Conservation (phyloP, 2,113 vertebrate genomes). For the Nycticorax nycticorax region DNA sequence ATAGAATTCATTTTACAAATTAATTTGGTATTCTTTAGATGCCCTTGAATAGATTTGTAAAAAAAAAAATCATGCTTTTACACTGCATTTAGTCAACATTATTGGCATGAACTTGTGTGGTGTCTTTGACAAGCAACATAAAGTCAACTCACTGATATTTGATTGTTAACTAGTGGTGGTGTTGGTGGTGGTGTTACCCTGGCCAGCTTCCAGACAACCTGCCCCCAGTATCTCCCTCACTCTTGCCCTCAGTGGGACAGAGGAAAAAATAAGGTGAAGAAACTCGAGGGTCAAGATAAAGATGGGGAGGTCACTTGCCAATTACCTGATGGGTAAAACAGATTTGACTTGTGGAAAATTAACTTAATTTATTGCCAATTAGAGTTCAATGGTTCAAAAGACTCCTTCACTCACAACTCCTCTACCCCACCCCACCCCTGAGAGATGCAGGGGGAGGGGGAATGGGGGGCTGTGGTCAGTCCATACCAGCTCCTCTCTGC, state of each 20-base stretch:
- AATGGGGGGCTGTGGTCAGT: rapidly evolving
- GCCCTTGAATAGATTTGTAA: not conserved
- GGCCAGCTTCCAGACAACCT: not conserved
- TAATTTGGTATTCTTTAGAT: not conserved
- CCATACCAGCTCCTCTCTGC: not conserved
- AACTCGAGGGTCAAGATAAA: not conserved
- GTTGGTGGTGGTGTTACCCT: not conserved
- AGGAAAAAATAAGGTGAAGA: not conserved
- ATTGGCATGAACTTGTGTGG: not conserved
- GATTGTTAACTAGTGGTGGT: not conserved
- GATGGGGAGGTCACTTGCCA: not conserved
- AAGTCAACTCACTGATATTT: not conserved
- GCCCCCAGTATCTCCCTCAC: not conserved
- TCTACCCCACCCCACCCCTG: no score
- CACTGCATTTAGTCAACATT: not conserved
- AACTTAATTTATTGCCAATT: not conserved
- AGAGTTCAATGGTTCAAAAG: not conserved
- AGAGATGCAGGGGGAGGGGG: rapidly evolving
- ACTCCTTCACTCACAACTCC: no score
- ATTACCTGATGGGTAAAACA: not conserved
- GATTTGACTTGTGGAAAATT: not conserved
- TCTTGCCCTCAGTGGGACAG: rapidly evolving
- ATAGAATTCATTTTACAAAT: not conserved
- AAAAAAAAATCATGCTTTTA: not conserved
- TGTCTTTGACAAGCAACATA: not conserved